Conservation (phyloP, 2,888 invertebrate genomes). For the Strigamia maritima region DNA sequence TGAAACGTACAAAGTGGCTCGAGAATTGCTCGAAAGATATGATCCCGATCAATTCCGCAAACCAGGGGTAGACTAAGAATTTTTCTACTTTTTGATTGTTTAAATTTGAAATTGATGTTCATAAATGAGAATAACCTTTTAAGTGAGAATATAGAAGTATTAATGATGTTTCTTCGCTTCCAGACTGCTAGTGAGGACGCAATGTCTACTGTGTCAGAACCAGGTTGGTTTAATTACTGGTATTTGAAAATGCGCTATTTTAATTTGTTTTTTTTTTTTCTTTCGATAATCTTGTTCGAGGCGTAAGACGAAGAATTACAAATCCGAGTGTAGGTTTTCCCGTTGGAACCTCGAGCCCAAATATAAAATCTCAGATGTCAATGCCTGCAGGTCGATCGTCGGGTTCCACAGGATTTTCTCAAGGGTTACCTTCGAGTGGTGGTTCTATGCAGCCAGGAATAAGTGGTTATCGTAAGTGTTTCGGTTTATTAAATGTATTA, state of each 20-base stretch:
- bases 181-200: not conserved
- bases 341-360: not conserved
- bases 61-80: not conserved
- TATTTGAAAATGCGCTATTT: not conserved
- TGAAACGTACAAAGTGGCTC: slow-evolving; percentile 94
- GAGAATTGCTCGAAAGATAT: slow-evolving; percentile 81
- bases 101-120: no score
- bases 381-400: not conserved
- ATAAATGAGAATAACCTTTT: no score
- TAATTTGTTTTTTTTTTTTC: not conserved
- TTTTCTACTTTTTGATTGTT: no score
- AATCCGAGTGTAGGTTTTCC: not conserved
- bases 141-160: no score
- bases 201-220: slow-evolving; percentile 1
- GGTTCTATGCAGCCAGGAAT: not conserved
- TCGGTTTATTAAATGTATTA: no score
- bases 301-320: not conserved
- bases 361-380: slow-evolving; percentile 16
- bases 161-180: not conserved
- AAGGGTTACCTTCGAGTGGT: not conserved
- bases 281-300: slow-evolving; percentile 7
- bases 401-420: not conserved
- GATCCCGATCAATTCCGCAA: slow-evolving; percentile 62
- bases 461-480: not conserved
- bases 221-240: not conserved